A percentile compares a stretch with the other conserved stretches of the same genome.
phyloP scores from a whole-genome alignment of 2,113 vertebrate genomes.

The Corythaixoides concolor region DNA sequence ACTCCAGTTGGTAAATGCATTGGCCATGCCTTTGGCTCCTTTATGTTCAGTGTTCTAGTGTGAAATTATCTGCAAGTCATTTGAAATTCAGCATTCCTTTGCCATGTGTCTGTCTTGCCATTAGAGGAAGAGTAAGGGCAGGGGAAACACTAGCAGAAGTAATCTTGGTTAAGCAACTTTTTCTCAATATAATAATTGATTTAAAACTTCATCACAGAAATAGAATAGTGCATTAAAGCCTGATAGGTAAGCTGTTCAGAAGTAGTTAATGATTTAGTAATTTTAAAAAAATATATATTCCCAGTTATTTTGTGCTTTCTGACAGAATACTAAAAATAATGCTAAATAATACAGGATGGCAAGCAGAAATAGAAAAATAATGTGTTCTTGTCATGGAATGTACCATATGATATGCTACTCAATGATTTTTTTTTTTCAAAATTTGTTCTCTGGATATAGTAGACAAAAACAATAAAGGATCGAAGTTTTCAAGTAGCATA shows the following conservation, averaged over 20 bases:
- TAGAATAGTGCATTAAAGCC: background rate
- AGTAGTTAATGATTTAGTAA: background rate
- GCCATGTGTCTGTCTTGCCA: background rate
- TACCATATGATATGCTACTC: background rate
- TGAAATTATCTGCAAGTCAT: background rate
- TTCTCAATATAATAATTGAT: background rate
- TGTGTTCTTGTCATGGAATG: background rate
- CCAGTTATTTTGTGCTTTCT: background rate
- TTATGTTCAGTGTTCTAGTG: background rate
- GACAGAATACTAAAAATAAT: slow-evolving; percentile 29
- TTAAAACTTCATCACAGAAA: background rate
- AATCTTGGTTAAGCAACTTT: background rate
- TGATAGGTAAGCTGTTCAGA: background rate
- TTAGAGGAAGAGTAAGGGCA: background rate
- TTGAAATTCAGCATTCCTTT: background rate
- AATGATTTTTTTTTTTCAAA: background rate
- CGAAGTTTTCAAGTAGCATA: background rate
- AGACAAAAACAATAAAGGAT: background rate
- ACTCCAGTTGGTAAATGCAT: background rate
- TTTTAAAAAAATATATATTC: background rate
- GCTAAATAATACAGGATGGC: slow-evolving; percentile 5
- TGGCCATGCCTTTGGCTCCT: background rate
- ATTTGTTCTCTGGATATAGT: background rate
- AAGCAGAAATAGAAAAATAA: background rate
- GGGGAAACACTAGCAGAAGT: background rate